phyloP scores from a whole-genome alignment of 1,140 invertebrate species.

The Pseudomyrmex cubaensis region DNA sequence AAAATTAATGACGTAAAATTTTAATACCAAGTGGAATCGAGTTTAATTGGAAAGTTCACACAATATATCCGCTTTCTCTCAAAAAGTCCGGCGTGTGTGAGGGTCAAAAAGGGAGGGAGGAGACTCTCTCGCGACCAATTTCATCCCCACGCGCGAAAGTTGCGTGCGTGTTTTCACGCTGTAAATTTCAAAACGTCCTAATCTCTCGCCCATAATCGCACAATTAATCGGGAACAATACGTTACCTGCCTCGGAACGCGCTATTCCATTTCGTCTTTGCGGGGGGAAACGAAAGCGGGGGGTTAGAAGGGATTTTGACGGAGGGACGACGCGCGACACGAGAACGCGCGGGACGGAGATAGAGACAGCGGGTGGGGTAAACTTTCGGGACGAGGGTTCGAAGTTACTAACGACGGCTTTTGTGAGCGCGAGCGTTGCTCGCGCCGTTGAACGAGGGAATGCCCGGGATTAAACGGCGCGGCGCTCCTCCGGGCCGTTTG shows the following conservation, averaged over 20 bases:
- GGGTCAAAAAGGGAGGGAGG: not conserved
- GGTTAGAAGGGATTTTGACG: conserved; percentile 9
- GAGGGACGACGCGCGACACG: not conserved
- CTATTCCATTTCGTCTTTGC: not conserved
- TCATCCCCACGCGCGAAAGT: conserved; percentile 48
- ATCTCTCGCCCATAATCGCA: conserved; percentile 51
- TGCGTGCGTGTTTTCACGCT: conserved; percentile 70
- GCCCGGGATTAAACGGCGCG: conserved; percentile 68
- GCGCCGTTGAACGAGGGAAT: conserved; percentile 55
- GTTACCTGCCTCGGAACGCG: conserved; percentile 60
- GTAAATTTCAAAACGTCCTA: conserved; percentile 72
- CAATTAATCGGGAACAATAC: conserved; percentile 76
- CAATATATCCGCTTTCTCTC: too few relatives aligned
- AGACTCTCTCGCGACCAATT: conserved; percentile 47
- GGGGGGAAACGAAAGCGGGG: too few relatives aligned
- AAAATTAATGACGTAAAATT: too few relatives aligned
- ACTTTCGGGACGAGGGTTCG: conserved; percentile 54
- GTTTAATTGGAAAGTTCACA: too few relatives aligned
- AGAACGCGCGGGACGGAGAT: not conserved
- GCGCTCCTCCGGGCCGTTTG: conserved; percentile 66
- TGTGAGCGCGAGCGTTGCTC: conserved; percentile 57
- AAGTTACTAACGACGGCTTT: conserved; percentile 80
- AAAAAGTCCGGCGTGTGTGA: too few relatives aligned
- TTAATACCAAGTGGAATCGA: too few relatives aligned
- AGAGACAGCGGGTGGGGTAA: conserved; percentile 24